Evolutionary conservation across 2,113 vertebrate species (phyloP), one percentile per base, ranked within the genome.

Genomic region (Chitala chitala): DNA sequence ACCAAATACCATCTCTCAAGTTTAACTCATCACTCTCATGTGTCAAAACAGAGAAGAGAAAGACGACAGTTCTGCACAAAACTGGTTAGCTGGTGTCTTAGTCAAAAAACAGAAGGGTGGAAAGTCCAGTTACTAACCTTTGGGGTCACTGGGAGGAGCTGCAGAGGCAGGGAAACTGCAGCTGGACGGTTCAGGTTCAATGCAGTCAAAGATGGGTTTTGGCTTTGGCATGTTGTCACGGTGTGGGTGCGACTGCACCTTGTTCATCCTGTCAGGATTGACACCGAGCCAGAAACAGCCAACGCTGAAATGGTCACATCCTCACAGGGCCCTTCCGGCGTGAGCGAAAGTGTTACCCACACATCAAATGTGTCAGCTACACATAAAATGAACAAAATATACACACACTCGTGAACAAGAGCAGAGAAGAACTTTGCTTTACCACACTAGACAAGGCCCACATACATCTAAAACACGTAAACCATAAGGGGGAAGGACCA

Each of bases 181-280:
- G 0, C 98, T 98, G 36, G 94, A 91, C 7, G 91, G 88, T 74
- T 93, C 92, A 0, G 76, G 24, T 0, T 94, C 93, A 24, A 86
- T 88, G 0, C 88, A 92, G 69, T 97, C 93, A 0, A 89, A 93
- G 0, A 76, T 68, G 55, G 94, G 94, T 80, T 90, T 87, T 29
- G 94, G 91, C 72, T 94, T 95, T 46, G 94, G 93, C 22, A 90
- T 92, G 78, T 92, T 94, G 61, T 96, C 91, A 64, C 91, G 78
- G 63, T 77, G 93, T 50, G 96, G 95, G 1, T 89, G 92, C 0
- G 92, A 91, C 36, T 94, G 92, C 13, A 93, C 91, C 1, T 96
- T 91, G 36, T 82, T 88, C 76, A 98, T 88, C 78, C 97, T 98
- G 86, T 2, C 9, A 24, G 17, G 9, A 0, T 26, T 42, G 15